Base-by-base conservation (phyloP, 2,888 invertebrate species). In the Xanthostigma xanthostigma region DNA sequence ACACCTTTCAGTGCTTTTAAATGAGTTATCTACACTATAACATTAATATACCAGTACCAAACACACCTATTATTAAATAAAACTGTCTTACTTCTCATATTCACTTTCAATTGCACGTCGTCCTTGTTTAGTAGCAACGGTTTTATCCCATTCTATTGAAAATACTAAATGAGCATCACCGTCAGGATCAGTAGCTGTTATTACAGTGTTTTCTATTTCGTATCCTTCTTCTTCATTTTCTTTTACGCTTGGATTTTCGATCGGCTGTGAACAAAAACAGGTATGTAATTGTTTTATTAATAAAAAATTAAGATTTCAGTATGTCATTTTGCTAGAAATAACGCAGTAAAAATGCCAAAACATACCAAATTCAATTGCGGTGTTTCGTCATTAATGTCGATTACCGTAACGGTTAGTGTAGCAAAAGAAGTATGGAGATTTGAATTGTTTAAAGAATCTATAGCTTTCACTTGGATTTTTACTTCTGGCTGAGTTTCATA, bases 321-420 rank as follows among this genome's bases (percentile, higher is more conserved):
- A 17, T 3, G 17, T 17, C 17, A 17, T 17, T 17, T 17, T 17
- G 17, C 4, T 17, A 17, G 17, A 17, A 17, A 17, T 17, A 17
- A 17, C 17, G 17, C 17, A 17, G 4, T 17, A 3, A 17, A 45
- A 45, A 36, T 41, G 10, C 14, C 13, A 44, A 36, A 50, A 56
- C 67, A 68, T 65, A 80, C 81, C 70, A 79, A 62, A 50, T 68
- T 63, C 11, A 86, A 71, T 39, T 69, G 71, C 0, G 87, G 87
- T 0, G 78, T 73, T 48, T 81, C 81, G 60, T 87, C 84, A 63
- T 87, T 86, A 41, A 84, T 74, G 63, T 87, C 86, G 8, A 65
- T 56, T 0, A 87, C 69, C 46, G 71, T 68, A 36, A 87, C 76
- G 27, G 70, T 71, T 9, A 82, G 59, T 54, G 77, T 74, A 1